A percentile compares a stretch with the other conserved stretches of the same genome.
Conservation (phyloP, 2,888 invertebrate species). For the Lamproptera curius region DNA sequence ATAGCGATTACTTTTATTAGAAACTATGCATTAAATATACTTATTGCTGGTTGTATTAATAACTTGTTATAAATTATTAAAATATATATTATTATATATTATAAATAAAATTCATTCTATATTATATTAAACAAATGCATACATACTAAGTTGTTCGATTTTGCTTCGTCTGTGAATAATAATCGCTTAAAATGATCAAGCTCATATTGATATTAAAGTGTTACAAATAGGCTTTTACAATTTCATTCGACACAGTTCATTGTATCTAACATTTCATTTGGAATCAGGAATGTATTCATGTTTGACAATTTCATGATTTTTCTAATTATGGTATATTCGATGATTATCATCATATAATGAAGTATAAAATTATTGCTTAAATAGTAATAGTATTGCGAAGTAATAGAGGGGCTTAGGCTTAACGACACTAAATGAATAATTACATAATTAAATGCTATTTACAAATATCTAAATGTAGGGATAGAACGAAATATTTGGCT, state of each 20-base stretch:
- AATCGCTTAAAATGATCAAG: background rate
- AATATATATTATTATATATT: background rate
- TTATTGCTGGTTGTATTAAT: background rate
- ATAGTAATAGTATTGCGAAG: constrained; percentile 71
- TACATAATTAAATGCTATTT: constrained; percentile 73
- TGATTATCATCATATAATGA: constrained; percentile 31
- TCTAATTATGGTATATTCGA: constrained; percentile 5
- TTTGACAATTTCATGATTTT: background rate
- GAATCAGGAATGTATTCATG: background rate
- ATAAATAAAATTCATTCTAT: background rate
- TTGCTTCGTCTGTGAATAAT: background rate
- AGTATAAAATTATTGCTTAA: constrained; percentile 72
- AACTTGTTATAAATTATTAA: background rate
- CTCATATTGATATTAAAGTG: background rate
- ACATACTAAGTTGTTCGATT: background rate
- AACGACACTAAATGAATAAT: constrained; percentile 63
- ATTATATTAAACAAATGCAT: background rate
- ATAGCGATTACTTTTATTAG: background rate
- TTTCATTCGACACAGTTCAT: background rate
- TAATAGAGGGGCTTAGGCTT: constrained; percentile 67
- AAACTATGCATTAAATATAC: background rate
- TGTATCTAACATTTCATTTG: too few relatives aligned
- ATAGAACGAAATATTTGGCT: constrained; percentile 74
- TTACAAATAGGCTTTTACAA: background rate
- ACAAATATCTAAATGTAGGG: constrained; percentile 64